Percentiles rank a stretch among this genome's conserved stretches.
Evolutionary conservation across 2,113 vertebrate genomes (phyloP).

Genomic region (Benitochromis conjunctus): DNA sequence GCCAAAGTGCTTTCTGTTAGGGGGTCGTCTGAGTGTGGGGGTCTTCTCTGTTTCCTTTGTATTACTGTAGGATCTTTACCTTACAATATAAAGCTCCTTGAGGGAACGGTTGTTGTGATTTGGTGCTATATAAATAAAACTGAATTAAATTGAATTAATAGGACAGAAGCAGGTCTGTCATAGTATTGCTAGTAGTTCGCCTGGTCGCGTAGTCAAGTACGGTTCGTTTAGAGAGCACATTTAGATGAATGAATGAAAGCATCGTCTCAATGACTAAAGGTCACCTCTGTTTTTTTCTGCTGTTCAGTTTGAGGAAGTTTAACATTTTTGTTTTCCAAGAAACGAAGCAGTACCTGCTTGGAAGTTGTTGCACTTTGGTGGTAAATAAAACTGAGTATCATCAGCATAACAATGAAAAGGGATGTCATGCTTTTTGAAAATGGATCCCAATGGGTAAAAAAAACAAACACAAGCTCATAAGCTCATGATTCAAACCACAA

Average conservation of each 20-base stretch:
- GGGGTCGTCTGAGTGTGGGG: too few relatives aligned
- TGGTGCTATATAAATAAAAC: background rate
- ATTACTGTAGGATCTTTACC: background rate
- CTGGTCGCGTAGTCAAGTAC: background rate
- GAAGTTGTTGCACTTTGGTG: background rate
- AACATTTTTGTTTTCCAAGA: background rate
- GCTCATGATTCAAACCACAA: background rate
- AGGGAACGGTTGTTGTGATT: background rate
- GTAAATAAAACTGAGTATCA: background rate
- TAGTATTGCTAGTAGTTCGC: background rate
- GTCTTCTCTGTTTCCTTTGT: background rate
- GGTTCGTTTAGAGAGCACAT: background rate
- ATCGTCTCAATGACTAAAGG: background rate
- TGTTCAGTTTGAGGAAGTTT: background rate
- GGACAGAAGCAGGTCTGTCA: background rate
- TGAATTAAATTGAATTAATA: background rate
- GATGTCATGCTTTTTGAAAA: background rate
- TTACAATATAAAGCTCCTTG: background rate
- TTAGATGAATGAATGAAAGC: background rate
- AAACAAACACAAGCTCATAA: background rate
- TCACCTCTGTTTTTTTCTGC: background rate
- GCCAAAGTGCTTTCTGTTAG: background rate
- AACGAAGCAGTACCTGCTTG: background rate
- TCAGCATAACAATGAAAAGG: background rate
- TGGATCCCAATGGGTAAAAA: background rate